Evolutionary conservation across 2,113 vertebrate species (phyloP), one percentile per base, ranked within the genome.

Genomic region (Hydropotes inermis): DNA sequence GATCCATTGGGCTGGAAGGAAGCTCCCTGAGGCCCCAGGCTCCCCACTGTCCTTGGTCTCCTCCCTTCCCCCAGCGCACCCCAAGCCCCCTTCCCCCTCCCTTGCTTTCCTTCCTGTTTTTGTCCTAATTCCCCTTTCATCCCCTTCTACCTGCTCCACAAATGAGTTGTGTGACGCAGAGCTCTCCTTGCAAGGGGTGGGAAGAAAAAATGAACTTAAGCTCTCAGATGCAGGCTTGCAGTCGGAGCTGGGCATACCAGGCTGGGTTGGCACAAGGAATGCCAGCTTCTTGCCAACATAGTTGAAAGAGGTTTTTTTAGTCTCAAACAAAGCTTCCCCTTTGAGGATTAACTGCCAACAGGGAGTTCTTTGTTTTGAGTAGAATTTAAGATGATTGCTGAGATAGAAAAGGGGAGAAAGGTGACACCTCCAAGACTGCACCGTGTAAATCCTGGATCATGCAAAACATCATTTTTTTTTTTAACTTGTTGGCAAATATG

Each of bases 321-420:
- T 96, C 94, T 96, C n/a, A 82, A 98, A 99, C 98, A 99, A 98
- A 99, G 98, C 97, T 96, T 97, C 0, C 4, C 98, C 98, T 98
- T 94, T 98, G 96, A 96, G 98, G 97, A 98, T 98, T 95, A 96
- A 92, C 98, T 97, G 97, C 98, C 97, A 88, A 99, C 98, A 99
- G 98, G 97, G 98, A 98, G 96, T 79, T 95, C 99, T 99, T 99
- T 99, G 99, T 99, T 91, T 97, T 91, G 97, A 96, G 79, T 61
- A 74, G 97, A 98, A 98, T 98, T 98, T 98, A 97, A 98, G 98
- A 98, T 94, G 97, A 95, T 95, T 52, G n/a, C 97, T 86, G 91
- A 98, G 88, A 82, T 33, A 39, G 97, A 87, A 95, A 98, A 60
- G 47, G 97, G 97, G 89, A 98, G 97, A 98, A 98, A 98, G 98